phyloP scores from a whole-genome alignment of 2,113 vertebrate genomes.

The Sula dactylatra region DNA sequence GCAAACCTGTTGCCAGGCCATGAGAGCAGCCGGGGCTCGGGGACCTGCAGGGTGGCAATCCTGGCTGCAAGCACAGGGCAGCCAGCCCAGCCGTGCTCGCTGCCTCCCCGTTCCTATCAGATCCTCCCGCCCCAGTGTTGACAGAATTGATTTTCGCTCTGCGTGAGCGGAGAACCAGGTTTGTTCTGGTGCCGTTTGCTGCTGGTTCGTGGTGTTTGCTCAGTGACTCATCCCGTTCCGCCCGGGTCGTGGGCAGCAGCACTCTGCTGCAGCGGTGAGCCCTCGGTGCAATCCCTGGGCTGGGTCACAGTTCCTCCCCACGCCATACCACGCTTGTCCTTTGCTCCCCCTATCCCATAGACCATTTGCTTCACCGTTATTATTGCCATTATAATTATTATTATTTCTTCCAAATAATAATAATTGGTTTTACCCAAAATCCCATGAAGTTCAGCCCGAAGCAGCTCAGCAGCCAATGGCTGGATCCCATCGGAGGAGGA shows the following conservation, averaged over 20 bases:
- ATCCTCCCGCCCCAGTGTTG: background rate
- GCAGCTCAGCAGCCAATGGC: background rate
- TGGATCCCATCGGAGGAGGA: background rate
- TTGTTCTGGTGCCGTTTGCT: background rate
- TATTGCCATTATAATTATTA: background rate
- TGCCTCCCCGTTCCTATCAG: rapidly evolving
- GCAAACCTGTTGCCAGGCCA: rapidly evolving
- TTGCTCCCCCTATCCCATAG: background rate
- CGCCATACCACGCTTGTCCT: rapidly evolving
- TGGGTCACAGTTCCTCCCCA: background rate
- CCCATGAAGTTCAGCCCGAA: background rate
- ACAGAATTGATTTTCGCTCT: background rate
- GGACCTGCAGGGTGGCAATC: background rate
- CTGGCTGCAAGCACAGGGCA: background rate
- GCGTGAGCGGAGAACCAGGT: background rate
- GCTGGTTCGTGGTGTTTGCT: background rate
- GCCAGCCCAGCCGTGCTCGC: rapidly evolving
- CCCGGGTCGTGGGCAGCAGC: background rate
- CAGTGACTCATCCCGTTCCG: rapidly evolving
- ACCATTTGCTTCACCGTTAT: background rate
- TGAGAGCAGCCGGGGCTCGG: rapidly evolving
- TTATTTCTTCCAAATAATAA: no score
- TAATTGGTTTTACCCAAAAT: background rate
- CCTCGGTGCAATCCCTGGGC: background rate
- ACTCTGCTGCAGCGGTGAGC: background rate